Percentiles rank a stretch among this genome's conserved stretches.
Evolutionary conservation across 2,888 invertebrate genomes (phyloP).

Genomic region (Hirtodrosophila histrioides): DNA sequence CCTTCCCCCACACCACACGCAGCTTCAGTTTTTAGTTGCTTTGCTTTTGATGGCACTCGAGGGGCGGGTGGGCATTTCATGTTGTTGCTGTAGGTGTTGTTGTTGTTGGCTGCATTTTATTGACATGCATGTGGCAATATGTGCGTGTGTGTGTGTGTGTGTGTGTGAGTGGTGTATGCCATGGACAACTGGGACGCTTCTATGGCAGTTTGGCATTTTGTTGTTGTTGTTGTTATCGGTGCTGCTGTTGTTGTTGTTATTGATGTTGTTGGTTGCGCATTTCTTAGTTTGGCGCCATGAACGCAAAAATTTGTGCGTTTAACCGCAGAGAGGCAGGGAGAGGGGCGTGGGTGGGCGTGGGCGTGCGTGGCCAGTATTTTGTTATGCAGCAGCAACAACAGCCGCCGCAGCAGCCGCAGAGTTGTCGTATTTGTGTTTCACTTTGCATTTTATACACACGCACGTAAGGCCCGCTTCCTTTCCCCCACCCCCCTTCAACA

Average conservation of each 20-base stretch:
- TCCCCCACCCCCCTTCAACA: not conserved
- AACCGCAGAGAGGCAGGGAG: constrained; percentile 21
- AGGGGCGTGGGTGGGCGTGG: not conserved
- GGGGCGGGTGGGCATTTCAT: constrained; percentile 26
- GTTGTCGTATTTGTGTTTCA: constrained; percentile 52
- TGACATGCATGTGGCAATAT: constrained; percentile 56
- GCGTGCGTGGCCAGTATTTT: constrained; percentile 37
- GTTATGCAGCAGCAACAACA: constrained; percentile 33
- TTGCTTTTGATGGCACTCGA: constrained; percentile 64
- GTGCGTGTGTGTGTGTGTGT: constrained; percentile 13
- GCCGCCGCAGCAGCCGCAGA: constrained; percentile 22
- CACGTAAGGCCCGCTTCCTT: constrained; percentile 6
- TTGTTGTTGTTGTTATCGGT: constrained; percentile 17
- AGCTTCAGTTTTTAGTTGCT: constrained; percentile 56
- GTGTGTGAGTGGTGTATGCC: constrained; percentile 1
- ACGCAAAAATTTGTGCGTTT: constrained; percentile 36
- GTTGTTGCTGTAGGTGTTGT: constrained; percentile 30
- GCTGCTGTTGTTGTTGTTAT: constrained; percentile 8
- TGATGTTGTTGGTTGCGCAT: constrained; percentile 25
- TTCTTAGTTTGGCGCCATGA: constrained; percentile 47
- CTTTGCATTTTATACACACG: constrained; percentile 60
- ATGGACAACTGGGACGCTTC: constrained; percentile 42
- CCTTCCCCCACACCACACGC: not conserved
- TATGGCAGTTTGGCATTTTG: constrained; percentile 46
- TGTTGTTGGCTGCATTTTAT: constrained; percentile 60